phyloP scores from a whole-genome alignment of 2,113 vertebrate species.

The Phylloscopus trochilus region DNA sequence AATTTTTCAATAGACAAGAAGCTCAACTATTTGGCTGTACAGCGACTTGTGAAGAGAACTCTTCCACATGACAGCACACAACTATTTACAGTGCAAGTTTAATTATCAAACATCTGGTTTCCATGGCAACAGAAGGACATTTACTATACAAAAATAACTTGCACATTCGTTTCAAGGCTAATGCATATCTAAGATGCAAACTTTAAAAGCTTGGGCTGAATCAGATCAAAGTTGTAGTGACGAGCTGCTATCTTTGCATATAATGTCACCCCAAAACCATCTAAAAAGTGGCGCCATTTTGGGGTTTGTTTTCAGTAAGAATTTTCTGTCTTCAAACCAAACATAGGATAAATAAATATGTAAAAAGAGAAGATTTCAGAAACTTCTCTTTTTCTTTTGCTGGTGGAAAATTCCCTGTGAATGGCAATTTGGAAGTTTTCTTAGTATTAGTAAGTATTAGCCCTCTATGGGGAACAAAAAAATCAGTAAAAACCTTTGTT shows the following conservation, averaged over 20 bases:
- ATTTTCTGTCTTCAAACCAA: not conserved
- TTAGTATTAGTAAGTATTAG: not conserved
- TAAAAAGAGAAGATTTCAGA: not conserved
- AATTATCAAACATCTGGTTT: constrained; percentile 55
- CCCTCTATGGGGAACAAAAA: not conserved
- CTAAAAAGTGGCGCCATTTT: not conserved
- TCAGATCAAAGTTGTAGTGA: not conserved
- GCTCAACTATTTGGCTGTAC: not conserved
- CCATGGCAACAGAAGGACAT: constrained; percentile 19
- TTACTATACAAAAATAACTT: constrained; percentile 26
- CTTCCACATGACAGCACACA: not conserved
- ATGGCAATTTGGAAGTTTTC: not conserved
- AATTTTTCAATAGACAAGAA: not conserved
- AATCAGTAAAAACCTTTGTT: not conserved
- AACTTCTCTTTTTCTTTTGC: not conserved
- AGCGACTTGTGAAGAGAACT: not conserved
- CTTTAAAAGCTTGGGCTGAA: not conserved
- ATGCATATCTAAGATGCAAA: not conserved
- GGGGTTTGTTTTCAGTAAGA: not conserved
- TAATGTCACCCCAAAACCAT: not conserved
- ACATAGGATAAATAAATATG: not conserved
- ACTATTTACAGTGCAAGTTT: not conserved
- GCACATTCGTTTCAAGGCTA: not conserved
- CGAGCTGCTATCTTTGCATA: not conserved
- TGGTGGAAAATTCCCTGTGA: not conserved